A percentile compares a stretch with the other conserved stretches of the same genome.
phyloP scores from a whole-genome alignment of 2,797 vertebrate species.

The Erethizon dorsatum region DNA sequence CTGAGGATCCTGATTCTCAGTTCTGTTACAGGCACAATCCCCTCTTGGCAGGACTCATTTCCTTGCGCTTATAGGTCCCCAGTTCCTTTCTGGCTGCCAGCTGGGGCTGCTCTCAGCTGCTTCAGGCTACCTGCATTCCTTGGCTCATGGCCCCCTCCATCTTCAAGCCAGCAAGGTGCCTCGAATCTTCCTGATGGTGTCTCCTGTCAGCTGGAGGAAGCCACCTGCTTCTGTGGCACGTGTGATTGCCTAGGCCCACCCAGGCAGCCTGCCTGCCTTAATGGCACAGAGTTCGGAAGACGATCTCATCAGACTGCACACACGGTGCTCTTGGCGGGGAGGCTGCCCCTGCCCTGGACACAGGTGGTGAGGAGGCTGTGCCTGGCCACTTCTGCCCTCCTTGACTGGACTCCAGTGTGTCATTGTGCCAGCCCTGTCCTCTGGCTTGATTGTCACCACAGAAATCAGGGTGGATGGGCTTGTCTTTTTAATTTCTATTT shows the following conservation, averaged over 20 bases:
- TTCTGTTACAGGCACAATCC: not conserved
- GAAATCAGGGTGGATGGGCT: not conserved
- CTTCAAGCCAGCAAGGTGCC: not conserved
- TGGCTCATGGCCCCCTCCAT: not conserved
- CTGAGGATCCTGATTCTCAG: fast-evolving
- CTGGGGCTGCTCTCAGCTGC: not conserved
- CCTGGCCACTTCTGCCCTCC: not conserved
- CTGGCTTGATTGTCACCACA: not conserved
- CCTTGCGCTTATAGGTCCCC: not conserved
- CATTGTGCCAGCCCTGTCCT: not conserved
- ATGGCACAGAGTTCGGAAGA: fast-evolving
- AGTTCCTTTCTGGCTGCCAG: not conserved
- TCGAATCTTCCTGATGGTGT: not conserved
- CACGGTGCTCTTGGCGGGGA: not conserved
- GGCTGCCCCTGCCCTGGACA: not conserved
- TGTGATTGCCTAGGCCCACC: not conserved
- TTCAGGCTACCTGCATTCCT: not conserved
- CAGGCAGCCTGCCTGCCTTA: not conserved
- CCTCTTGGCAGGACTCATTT: not conserved
- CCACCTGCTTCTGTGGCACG: not conserved
- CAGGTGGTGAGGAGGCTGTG: not conserved
- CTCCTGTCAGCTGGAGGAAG: not conserved
- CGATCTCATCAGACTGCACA: not conserved
- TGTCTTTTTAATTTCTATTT: not conserved
- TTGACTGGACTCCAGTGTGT: not conserved